phyloP scores from a whole-genome alignment of 2,113 vertebrate species.

The Sorex araneus region DNA sequence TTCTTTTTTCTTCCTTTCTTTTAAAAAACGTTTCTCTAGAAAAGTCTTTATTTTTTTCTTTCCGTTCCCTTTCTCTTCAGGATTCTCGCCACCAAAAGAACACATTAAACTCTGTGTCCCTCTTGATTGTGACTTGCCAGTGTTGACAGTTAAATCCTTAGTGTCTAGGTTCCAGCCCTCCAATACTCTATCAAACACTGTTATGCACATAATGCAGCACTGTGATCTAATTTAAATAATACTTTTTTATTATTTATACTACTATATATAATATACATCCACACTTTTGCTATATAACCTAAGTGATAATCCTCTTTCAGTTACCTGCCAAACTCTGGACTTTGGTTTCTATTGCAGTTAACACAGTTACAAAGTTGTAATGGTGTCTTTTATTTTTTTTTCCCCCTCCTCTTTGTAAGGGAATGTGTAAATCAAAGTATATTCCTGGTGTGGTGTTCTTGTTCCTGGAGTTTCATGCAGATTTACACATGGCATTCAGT shows the following conservation, averaged over 20 bases:
- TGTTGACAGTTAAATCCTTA: constrained; percentile 88
- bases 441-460: constrained; percentile 87
- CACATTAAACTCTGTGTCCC: constrained; percentile 85
- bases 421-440: constrained; percentile 89
- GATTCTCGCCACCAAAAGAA: constrained; percentile 88
- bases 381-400: constrained; percentile 86
- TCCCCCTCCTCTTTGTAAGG: constrained; percentile 80
- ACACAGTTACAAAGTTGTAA: constrained; percentile 89
- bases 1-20: constrained; percentile 62
- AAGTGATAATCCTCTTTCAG: constrained; percentile 90
- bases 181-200: constrained; percentile 92
- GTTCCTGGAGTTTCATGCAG: constrained; percentile 87
- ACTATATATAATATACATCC: constrained; percentile 92
- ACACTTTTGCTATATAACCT: constrained; percentile 92
- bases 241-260: constrained; percentile 94
- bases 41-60: constrained; percentile 68
- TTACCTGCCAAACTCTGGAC: constrained; percentile 88
- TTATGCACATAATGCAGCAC: constrained; percentile 92
- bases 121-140: constrained; percentile 88
- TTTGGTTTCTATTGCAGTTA: constrained; percentile 90
- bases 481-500: constrained; percentile 88
- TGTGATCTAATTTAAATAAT: constrained; percentile 95
- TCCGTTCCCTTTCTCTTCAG: constrained; percentile 81
- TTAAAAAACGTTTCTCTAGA: constrained; percentile 57
- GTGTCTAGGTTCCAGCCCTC: constrained; percentile 90